Conservation (phyloP, 2,113 vertebrate species). For the Pleuronectes platessa region DNA sequence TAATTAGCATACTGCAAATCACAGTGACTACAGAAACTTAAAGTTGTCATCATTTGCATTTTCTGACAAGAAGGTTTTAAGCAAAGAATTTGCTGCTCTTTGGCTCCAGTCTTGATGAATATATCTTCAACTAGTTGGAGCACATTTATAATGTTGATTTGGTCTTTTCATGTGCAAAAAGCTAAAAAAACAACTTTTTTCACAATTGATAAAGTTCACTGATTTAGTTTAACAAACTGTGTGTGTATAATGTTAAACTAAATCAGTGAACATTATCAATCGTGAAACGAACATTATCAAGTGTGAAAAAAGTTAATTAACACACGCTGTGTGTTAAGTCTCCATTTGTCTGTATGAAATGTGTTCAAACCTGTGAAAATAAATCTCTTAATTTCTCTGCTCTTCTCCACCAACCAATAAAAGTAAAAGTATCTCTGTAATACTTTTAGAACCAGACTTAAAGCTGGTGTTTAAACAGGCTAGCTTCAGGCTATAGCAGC, state of each 20-base stretch:
- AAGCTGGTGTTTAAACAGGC: conserved; percentile 1
- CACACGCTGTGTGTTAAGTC: background rate
- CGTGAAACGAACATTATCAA: too few relatives aligned
- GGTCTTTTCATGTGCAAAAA: too few relatives aligned
- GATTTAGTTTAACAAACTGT: background rate
- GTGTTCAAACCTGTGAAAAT: conserved; percentile 24
- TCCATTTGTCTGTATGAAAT: background rate
- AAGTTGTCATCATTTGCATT: conserved; percentile 19
- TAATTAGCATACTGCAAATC: conserved; percentile 33
- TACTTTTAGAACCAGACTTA: background rate
- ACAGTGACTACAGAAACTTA: conserved; percentile 10
- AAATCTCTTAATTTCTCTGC: conserved; percentile 3
- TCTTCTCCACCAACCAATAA: background rate
- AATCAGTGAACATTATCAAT: too few relatives aligned
- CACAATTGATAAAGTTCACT: background rate
- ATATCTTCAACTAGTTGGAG: background rate
- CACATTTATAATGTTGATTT: too few relatives aligned
- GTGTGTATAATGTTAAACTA: too few relatives aligned
- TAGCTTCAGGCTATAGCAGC: conserved; percentile 31
- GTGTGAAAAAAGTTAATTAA: too few relatives aligned
- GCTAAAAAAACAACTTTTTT: too few relatives aligned
- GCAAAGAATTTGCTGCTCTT: conserved; percentile 5
- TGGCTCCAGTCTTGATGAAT: conserved; percentile 21
- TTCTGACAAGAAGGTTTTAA: conserved; percentile 34
- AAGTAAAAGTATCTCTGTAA: background rate